Percentiles rank a stretch among this genome's conserved stretches.
Conservation (phyloP, 2,797 vertebrate species). For the Tadarida brasiliensis region DNA sequence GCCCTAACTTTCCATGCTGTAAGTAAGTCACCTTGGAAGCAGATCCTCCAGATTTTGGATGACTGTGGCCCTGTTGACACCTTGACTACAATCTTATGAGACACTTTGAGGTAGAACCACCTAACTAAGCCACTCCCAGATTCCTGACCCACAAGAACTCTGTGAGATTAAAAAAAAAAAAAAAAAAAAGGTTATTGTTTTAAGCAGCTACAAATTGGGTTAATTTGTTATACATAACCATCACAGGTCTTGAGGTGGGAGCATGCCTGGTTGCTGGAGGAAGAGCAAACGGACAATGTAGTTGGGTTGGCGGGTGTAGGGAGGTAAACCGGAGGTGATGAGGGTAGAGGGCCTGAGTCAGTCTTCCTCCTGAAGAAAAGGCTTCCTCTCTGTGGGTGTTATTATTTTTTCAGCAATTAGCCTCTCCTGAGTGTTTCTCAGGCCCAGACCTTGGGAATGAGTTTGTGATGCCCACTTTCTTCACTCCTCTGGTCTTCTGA, state of each 20-base stretch:
- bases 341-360: conserved; percentile 28
- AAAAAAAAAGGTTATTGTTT: neutral
- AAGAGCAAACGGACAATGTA: neutral
- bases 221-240: neutral
- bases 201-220: neutral
- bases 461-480: conserved; percentile 29
- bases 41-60: neutral
- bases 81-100: neutral
- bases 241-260: neutral
- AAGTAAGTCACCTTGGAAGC: neutral
- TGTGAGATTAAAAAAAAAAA: neutral
- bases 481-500: conserved; percentile 48
- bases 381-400: conserved; percentile 61
- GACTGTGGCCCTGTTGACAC: too few species aligned
- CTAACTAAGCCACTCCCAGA: neutral
- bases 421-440: conserved; percentile 70
- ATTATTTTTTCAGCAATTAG: conserved; percentile 62
- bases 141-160: neutral
- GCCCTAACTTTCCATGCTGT: neutral
- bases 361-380: conserved; percentile 48
- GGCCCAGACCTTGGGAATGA: conserved; percentile 73
- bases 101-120: neutral
- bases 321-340: neutral
- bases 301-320: neutral
- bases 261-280: neutral